Base-by-base conservation (phyloP, 2,113 vertebrate genomes). In the Cariama cristata region DNA sequence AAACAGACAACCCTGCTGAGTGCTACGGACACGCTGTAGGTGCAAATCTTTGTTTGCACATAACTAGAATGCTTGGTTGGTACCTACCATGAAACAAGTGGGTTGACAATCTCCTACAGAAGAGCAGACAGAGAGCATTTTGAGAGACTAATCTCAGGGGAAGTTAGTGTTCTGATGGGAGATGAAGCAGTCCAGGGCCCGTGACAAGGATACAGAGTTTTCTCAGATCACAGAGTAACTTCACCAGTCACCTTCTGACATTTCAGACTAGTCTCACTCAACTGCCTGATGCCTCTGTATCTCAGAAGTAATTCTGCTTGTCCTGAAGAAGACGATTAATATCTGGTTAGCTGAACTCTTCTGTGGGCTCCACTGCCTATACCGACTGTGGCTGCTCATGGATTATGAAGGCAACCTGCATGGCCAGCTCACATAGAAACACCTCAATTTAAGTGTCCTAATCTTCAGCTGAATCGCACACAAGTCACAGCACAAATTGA, bases 11-110 rank as follows among this genome's bases (percentile, higher is more conserved):
- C 20, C 84, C 98, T 40, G 60, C n/a, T 0, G 69, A 91, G 0
- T 98, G 98, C 94, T 96, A 95, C 0, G 63, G 28, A 60, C 64
- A 89, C 0, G 98, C 96, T 94, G 98, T 98, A 96, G 35, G 98
- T 96, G 90, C 53, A 60, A 42, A 63, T 45, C 30, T 79, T 42
- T 28, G 3, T 15, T 90, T 81, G n/a, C 45, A 12, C 19, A 47
- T 23, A 44, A 27, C 22, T 30, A 7, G 18, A 38, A 7, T 7
- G 40, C 66, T 83, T 38, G 26, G 10, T 1, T 2, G 11, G 13
- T 52, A 63, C 49, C 44, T 21, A 11, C 18, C 22, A 6, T 5
- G 6, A 59, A 66, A 50, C 11, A 24, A 5, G 4, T 13, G n/a
- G 12, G 33, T 62, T 23, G 53, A 69, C 50, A 44, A 73, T 28